Evolutionary conservation across 2,797 vertebrate genomes (phyloP).

Genomic region (Malurus leucopterus): DNA sequence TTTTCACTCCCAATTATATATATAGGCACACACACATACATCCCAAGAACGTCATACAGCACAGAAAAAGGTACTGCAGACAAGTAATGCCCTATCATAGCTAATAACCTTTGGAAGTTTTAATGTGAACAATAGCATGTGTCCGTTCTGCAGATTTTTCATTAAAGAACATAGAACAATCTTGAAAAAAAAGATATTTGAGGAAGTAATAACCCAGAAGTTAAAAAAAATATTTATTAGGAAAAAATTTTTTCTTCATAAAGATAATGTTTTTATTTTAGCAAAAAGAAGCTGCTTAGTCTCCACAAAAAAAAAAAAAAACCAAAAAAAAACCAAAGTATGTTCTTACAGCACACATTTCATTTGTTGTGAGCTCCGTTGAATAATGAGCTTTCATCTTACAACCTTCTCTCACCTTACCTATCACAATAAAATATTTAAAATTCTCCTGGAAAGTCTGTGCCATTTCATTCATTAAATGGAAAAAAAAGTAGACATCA

Average conservation of each 20-base stretch:
- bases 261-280: slow-evolving; percentile 72
- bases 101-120: slow-evolving; percentile 74
- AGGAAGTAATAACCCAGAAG: slow-evolving; percentile 76
- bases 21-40: slow-evolving; percentile 57
- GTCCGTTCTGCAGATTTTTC: slow-evolving; percentile 71
- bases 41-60: slow-evolving; percentile 51
- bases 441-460: slow-evolving; percentile 51
- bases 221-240: slow-evolving; percentile 80
- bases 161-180: slow-evolving; percentile 74
- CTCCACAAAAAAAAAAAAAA: slow-evolving; percentile 36
- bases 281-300: slow-evolving; percentile 62
- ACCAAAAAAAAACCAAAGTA: slow-evolving; percentile 13
- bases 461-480: slow-evolving; percentile 42
- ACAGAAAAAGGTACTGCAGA: slow-evolving; percentile 62
- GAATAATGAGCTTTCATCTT: slow-evolving; percentile 70
- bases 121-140: slow-evolving; percentile 71
- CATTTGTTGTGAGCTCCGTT: slow-evolving; percentile 66
- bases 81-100: slow-evolving; percentile 59
- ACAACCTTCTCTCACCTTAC: slow-evolving; percentile 57
- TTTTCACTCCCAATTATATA: slow-evolving; percentile 55
- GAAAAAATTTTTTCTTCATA: slow-evolving; percentile 77
- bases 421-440: slow-evolving; percentile 59
- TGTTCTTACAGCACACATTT: slow-evolving; percentile 63
- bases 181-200: slow-evolving; percentile 62
- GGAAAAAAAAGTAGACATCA: slow-evolving; percentile 33